These are phyloP conservation scores for Aplysina aerophoba DNA, from an alignment of 37 sponge, comb jelly and placozoan genomes.

Conservation along the genomic window DNA sequence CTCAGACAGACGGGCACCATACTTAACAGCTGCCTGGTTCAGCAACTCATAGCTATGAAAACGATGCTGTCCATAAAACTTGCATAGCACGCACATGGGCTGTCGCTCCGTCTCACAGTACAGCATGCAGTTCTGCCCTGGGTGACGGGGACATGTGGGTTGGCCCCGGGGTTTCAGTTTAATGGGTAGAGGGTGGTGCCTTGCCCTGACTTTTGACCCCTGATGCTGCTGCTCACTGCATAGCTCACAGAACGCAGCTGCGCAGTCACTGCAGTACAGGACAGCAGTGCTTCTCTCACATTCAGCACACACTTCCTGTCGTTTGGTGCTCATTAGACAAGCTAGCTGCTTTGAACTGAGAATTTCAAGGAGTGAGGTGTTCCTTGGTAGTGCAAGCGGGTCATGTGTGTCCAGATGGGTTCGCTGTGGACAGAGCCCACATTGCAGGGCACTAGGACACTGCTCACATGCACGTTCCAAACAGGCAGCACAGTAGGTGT, in stretches of 20 bases:
- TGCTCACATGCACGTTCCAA: slow-evolving; percentile 51
- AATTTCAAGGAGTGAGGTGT: slow-evolving; percentile 69
- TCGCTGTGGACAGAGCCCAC: slow-evolving; percentile 57
- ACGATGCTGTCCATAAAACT: slow-evolving; percentile 81
- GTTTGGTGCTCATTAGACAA: slow-evolving; percentile 13
- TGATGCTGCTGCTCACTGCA: slow-evolving; percentile 72
- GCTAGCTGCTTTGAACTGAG: slow-evolving; percentile 55
- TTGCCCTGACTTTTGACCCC: slow-evolving; percentile 58
- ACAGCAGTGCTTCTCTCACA: slow-evolving; percentile 55
- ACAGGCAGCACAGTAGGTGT: slow-evolving; percentile 76
- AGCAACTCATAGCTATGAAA: slow-evolving; percentile 80
- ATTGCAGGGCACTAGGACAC: slow-evolving; percentile 55
- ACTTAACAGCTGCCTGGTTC: slow-evolving; percentile 65
- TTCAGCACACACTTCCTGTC: slow-evolving; percentile 81
- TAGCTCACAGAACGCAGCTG: slow-evolving; percentile 68
- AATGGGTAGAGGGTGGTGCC: slow-evolving; percentile 78
- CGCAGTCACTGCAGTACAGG: slow-evolving; percentile 77
- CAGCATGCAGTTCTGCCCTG: slow-evolving; percentile 81
- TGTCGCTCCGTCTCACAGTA: slow-evolving; percentile 84
- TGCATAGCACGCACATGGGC: slow-evolving; percentile 88
- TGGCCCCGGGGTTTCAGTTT: slow-evolving; percentile 66
- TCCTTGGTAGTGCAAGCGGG: slow-evolving; percentile 43
- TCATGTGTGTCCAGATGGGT: slow-evolving; percentile 67
- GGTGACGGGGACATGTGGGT: slow-evolving; percentile 77
- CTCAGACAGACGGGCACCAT: slow-evolving; percentile 42